Percentiles rank a stretch among this genome's conserved stretches.
Evolutionary conservation across 2,113 vertebrate genomes (phyloP).

Genomic region (Vombatus ursinus): DNA sequence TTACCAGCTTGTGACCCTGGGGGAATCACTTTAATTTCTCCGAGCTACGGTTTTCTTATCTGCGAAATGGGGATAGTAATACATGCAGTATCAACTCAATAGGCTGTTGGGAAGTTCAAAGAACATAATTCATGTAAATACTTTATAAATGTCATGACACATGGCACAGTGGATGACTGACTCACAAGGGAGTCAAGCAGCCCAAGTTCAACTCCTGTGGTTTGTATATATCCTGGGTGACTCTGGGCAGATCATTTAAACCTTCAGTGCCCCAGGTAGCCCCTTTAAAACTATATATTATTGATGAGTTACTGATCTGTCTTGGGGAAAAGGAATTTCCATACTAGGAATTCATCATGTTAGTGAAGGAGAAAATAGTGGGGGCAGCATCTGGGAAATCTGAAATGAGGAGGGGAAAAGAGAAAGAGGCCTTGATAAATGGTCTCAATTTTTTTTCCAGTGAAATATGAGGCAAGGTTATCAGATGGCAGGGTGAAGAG

Average conservation of each 20-base stretch:
- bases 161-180: neutral
- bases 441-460: neutral
- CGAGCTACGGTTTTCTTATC: neutral
- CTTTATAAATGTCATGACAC: neutral
- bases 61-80: neutral
- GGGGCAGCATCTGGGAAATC: neutral
- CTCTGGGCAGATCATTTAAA: neutral
- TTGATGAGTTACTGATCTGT: neutral
- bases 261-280: neutral
- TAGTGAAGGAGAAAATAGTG: neutral
- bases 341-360: neutral
- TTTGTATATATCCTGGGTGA: neutral
- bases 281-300: neutral
- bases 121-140: neutral
- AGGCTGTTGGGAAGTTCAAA: neutral
- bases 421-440: neutral
- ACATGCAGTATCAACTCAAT: neutral
- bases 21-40: neutral
- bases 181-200: neutral
- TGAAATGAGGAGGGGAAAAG: neutral
- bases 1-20: neutral
- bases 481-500: neutral
- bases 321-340: neutral
- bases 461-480: neutral
- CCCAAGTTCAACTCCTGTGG: neutral